Evolutionary conservation across 2,797 vertebrate species (phyloP).

Genomic region (Periophthalmus magnuspinnatus): DNA sequence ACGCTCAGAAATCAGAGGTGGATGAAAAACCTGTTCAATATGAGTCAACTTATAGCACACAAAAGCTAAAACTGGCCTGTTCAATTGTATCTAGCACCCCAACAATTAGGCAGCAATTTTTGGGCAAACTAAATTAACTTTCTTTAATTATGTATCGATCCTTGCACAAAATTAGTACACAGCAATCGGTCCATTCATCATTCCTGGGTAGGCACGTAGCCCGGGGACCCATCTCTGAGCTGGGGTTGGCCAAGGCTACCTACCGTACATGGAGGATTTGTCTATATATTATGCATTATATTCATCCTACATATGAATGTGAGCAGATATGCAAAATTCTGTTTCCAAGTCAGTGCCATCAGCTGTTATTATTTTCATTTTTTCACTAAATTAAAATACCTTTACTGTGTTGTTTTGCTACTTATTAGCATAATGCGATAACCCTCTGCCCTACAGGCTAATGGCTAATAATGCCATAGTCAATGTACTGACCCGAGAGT

Average conservation of each 20-base stretch:
- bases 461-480: conserved; percentile 16
- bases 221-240: too few species aligned
- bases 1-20: conserved; percentile 48
- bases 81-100: too few species aligned
- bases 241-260: too few species aligned
- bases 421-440: conserved; percentile 15
- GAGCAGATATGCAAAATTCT: too few species aligned
- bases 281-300: too few species aligned
- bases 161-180: not conserved
- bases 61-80: too few species aligned
- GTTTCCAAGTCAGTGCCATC: too few species aligned
- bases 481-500: conserved; percentile 35
- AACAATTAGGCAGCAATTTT: not conserved
- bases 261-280: too few species aligned
- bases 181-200: not conserved
- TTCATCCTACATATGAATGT: too few species aligned
- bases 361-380: not conserved
- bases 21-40: conserved; percentile 37
- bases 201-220: not conserved
- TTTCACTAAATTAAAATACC: not conserved
- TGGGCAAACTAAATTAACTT: not conserved
- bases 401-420: not conserved
- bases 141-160: not conserved
- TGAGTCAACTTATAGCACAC: too few species aligned
- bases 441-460: conserved; percentile 10